A percentile compares a stretch with the other conserved stretches of the same genome.
phyloP scores from a whole-genome alignment of 2,113 vertebrate genomes.

The Chamaetylas fuelleborni region DNA sequence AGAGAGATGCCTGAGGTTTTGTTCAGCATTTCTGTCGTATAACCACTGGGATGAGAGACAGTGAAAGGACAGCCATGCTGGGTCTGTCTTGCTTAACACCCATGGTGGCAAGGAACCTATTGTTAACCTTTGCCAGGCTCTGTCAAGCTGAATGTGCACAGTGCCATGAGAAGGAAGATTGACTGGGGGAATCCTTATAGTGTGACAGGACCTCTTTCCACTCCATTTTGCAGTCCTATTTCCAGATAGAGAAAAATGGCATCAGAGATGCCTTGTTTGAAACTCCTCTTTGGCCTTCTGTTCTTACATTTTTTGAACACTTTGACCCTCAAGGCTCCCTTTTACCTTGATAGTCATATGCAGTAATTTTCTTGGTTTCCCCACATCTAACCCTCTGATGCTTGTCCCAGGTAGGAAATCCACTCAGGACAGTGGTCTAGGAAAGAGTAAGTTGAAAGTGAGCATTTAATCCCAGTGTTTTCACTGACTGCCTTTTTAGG shows the following conservation, averaged over 20 bases:
- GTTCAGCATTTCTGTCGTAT: neutral
- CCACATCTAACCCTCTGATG: neutral
- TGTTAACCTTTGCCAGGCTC: neutral
- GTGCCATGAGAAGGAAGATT: neutral
- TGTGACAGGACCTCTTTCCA: neutral
- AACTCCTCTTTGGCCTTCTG: neutral
- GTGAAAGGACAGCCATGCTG: neutral
- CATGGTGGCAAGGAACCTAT: neutral
- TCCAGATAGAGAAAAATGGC: neutral
- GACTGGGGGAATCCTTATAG: neutral
- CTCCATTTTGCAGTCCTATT: neutral
- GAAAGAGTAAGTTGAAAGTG: neutral
- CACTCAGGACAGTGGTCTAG: neutral
- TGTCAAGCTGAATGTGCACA: neutral
- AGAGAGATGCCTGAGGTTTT: neutral
- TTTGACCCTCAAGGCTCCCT: neutral
- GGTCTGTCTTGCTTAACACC: neutral
- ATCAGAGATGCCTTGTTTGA: neutral
- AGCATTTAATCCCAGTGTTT: neutral
- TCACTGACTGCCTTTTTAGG: neutral
- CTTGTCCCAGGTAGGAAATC: neutral
- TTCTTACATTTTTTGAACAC: neutral
- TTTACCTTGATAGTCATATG: neutral
- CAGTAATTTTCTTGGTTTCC: neutral
- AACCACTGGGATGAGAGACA: neutral